These are phyloP conservation scores for Drosophila orosa DNA, from an alignment of 1,140 invertebrate genomes.

Conservation along the genomic window DNA sequence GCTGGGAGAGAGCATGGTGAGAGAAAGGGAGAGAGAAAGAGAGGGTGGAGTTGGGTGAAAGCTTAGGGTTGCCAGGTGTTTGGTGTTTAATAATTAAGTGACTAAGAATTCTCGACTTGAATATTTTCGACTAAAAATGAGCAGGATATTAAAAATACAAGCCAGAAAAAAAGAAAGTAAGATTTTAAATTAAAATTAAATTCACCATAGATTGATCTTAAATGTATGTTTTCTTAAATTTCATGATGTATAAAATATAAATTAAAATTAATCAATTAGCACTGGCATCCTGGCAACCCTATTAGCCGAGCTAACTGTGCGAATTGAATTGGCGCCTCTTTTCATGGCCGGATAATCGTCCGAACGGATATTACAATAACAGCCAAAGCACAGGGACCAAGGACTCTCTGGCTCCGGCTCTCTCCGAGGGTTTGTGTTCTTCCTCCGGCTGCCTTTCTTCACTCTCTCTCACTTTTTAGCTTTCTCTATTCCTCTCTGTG, in stretches of 20 bases:
- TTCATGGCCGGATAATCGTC: slow-evolving; percentile 62
- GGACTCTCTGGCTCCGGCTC: slow-evolving; percentile 26
- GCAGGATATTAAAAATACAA: neutral
- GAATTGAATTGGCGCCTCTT: slow-evolving; percentile 68
- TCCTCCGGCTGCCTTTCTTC: slow-evolving; percentile 1
- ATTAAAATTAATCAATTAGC: neutral
- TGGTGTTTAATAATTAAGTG: neutral
- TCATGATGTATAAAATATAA: no score
- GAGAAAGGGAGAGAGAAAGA: neutral
- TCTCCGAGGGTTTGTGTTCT: slow-evolving; percentile 27
- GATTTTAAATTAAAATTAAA: no score
- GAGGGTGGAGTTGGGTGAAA: neutral
- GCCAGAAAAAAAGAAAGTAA: no score
- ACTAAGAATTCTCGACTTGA: neutral
- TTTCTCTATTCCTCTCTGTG: slow-evolving; percentile 7
- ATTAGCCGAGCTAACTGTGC: slow-evolving; percentile 18
- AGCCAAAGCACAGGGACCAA: slow-evolving; percentile 8
- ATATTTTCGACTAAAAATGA: neutral
- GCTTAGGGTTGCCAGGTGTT: slow-evolving; percentile 3
- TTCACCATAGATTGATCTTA: neutral
- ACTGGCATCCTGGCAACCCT: slow-evolving; percentile 23
- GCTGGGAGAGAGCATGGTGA: slow-evolving; percentile 12
- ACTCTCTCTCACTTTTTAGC: slow-evolving; percentile 3
- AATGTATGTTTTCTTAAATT: no score
- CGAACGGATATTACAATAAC: slow-evolving; percentile 52